These are phyloP conservation scores for Monochamus saltuarius DNA, from an alignment of 1,140 invertebrate genomes.

Conservation along the genomic window DNA sequence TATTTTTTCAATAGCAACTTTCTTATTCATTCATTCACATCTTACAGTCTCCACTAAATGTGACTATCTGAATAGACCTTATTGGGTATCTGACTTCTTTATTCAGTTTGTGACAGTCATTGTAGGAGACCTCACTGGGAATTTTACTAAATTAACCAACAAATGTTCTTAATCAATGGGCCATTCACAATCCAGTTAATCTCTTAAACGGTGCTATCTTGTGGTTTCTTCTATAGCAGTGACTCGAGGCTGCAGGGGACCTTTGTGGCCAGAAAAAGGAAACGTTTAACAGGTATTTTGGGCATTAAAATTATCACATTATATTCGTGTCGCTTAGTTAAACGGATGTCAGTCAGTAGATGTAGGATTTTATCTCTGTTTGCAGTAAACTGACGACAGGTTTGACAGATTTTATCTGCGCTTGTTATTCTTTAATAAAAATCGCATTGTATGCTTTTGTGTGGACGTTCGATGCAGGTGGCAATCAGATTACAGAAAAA, in stretches of 20 bases:
- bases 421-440: slow-evolving; percentile 19
- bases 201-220: slow-evolving; percentile 34
- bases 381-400: slow-evolving; percentile 30
- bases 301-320: slow-evolving; percentile 33
- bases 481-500: not conserved
- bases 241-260: slow-evolving; percentile 34
- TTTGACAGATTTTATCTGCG: slow-evolving; percentile 28
- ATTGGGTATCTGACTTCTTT: slow-evolving; percentile 31
- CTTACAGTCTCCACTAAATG: not conserved
- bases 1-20: too few relatives aligned
- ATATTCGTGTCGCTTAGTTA: slow-evolving; percentile 12
- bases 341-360: slow-evolving; percentile 33
- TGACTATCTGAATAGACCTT: slow-evolving; percentile 7
- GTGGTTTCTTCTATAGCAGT: slow-evolving; percentile 19
- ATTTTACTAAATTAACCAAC: slow-evolving; percentile 41
- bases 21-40: too few relatives aligned
- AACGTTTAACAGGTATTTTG: slow-evolving; percentile 44
- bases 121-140: slow-evolving; percentile 24
- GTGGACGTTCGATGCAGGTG: slow-evolving; percentile 13
- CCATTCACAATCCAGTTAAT: slow-evolving; percentile 38
- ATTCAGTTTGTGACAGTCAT: slow-evolving; percentile 34
- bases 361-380: slow-evolving; percentile 29
- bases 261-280: slow-evolving; percentile 38
- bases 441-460: not conserved
- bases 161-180: slow-evolving; percentile 45